Conservation (phyloP, 2,797 vertebrate species). For the Chaetophractus vellerosus region DNA sequence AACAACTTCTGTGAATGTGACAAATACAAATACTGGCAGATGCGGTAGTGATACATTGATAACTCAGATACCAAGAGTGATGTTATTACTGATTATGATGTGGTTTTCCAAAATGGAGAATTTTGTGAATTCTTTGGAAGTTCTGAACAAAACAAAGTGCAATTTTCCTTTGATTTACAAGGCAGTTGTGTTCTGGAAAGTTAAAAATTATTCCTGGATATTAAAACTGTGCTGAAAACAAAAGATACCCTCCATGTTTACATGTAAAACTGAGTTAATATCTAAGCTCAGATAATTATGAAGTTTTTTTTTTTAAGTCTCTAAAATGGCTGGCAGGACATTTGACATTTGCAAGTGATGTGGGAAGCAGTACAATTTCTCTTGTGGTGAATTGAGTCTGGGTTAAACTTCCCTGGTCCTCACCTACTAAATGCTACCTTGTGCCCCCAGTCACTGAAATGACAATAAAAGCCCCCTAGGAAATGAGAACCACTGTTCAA, state of each 20-base stretch:
- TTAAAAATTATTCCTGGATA: not conserved
- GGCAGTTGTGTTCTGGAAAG: slow-evolving; percentile 36
- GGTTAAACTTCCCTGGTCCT: not conserved
- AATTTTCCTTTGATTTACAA: slow-evolving; percentile 41
- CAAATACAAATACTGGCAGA: no score
- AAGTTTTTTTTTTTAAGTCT: not conserved
- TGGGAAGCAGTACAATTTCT: not conserved
- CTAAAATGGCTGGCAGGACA: not conserved
- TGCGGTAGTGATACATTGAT: no score
- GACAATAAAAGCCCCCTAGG: not conserved
- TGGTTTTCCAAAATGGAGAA: not conserved
- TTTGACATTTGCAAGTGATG: not conserved
- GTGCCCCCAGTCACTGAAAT: not conserved
- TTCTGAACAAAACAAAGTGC: slow-evolving; percentile 62
- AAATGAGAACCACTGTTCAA: not conserved
- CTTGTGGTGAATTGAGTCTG: not conserved
- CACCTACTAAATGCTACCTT: not conserved
- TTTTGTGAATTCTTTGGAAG: not conserved
- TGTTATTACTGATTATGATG: no score
- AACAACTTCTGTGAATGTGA: no score
- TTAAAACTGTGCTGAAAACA: not conserved
- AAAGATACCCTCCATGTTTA: slow-evolving; percentile 32
- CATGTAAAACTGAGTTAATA: not conserved
- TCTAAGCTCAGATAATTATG: not conserved
- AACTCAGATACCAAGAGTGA: no score